These are phyloP conservation scores for Pseudanteris insignis DNA, from an alignment of 2,888 invertebrate species.

Conservation along the genomic window DNA sequence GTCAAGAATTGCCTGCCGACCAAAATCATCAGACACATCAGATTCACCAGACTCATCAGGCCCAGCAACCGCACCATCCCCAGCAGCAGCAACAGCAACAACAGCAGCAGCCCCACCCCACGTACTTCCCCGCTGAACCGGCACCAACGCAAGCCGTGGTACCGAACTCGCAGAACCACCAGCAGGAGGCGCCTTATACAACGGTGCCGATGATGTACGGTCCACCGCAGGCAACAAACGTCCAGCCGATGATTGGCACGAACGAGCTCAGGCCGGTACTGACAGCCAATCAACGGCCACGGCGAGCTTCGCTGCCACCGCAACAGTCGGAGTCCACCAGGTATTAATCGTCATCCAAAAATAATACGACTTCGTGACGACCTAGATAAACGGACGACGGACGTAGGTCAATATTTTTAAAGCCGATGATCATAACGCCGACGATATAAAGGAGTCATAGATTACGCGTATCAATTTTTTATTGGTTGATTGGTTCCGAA, in stretches of 20 bases:
- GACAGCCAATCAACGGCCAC: constrained; percentile 73
- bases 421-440: too few relatives aligned
- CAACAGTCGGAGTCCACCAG: constrained; percentile 84
- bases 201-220: constrained; percentile 60
- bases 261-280: constrained; percentile 73
- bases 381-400: too few relatives aligned
- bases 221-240: constrained; percentile 52
- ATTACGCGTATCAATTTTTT: too few relatives aligned
- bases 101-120: constrained; percentile 42
- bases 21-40: constrained; percentile 57
- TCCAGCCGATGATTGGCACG: constrained; percentile 67
- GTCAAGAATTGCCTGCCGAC: too few relatives aligned
- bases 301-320: constrained; percentile 80
- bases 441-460: too few relatives aligned
- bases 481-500: too few relatives aligned
- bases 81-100: too few relatives aligned
- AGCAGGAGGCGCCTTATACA: constrained; percentile 54
- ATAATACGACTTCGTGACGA: too few relatives aligned
- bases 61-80: constrained; percentile 11
- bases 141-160: constrained; percentile 52
- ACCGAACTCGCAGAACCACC: constrained; percentile 51
- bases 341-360: too few relatives aligned
- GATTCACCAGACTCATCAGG: constrained; percentile 49
- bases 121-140: constrained; percentile 57
- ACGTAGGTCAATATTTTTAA: too few relatives aligned